These are phyloP conservation scores for Chironomus tepperi DNA, from an alignment of 1,140 invertebrate species.

Conservation along the genomic window DNA sequence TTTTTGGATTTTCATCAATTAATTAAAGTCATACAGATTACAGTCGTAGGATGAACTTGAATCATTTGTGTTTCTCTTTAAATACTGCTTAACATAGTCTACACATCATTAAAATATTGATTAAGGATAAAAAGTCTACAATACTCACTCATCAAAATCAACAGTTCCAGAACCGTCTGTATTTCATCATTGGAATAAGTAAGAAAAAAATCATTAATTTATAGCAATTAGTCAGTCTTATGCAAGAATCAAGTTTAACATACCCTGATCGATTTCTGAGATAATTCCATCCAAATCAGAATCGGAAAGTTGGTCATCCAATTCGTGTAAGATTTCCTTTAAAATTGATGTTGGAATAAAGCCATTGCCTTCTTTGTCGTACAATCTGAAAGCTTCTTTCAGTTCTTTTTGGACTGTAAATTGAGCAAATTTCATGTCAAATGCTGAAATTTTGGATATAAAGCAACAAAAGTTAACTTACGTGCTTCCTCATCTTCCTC, in stretches of 20 bases:
- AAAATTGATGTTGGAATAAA: slow-evolving; percentile 91
- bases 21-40: too few relatives aligned
- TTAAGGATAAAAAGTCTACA: slow-evolving; percentile 22
- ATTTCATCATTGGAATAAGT: background rate
- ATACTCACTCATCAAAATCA: slow-evolving; percentile 59
- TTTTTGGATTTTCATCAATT: background rate
- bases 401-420: slow-evolving; percentile 72
- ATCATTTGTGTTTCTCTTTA: too few relatives aligned
- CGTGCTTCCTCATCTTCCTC: slow-evolving; percentile 85
- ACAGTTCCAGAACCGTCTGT: slow-evolving; percentile 50
- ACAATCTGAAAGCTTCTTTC: slow-evolving; percentile 84
- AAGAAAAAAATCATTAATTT: background rate
- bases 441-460: background rate
- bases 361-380: slow-evolving; percentile 84
- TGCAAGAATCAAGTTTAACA: slow-evolving; percentile 44
- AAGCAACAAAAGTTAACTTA: background rate
- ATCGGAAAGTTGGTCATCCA: slow-evolving; percentile 87
- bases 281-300: slow-evolving; percentile 92
- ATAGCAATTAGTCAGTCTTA: background rate
- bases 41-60: too few relatives aligned
- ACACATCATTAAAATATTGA: slow-evolving; percentile 18
- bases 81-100: background rate
- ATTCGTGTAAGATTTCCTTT: slow-evolving; percentile 80
- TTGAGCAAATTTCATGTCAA: background rate
- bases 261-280: slow-evolving; percentile 92